Conservation (phyloP, 2,797 vertebrate species). For the Fistularia commersonii region DNA sequence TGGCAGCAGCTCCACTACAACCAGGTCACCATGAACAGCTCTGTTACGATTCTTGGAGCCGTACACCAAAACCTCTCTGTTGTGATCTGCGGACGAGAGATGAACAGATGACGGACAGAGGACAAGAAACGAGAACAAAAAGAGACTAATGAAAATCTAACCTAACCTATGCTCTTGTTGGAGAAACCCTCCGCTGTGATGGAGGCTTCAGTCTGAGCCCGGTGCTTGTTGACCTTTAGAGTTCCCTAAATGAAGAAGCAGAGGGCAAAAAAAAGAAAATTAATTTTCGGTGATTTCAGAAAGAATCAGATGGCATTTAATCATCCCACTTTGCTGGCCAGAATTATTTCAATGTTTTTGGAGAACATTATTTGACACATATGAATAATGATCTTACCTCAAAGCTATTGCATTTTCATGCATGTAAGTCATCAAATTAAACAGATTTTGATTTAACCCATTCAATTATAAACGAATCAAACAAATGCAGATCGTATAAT, state of each 20-base stretch:
- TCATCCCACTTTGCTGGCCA: no score
- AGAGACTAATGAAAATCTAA: not conserved
- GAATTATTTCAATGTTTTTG: no score
- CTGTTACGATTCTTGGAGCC: conserved; percentile 87
- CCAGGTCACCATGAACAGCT: conserved; percentile 85
- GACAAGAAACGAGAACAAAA: not conserved
- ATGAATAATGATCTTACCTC: no score
- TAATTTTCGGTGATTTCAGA: not conserved
- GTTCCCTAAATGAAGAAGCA: conserved; percentile 74
- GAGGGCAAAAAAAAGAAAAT: not conserved
- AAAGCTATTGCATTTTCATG: no score
- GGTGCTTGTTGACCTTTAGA: conserved; percentile 89
- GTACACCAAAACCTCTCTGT: conserved; percentile 81
- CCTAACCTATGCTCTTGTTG: conserved; percentile 80
- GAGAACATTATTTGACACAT: no score
- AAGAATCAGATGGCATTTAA: no score
- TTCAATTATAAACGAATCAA: no score
- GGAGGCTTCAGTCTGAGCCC: conserved; percentile 86
- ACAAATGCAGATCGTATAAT: no score
- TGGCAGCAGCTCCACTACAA: conserved; percentile 85
- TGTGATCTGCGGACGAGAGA: conserved; percentile 70
- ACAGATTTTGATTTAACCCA: no score
- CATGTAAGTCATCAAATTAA: no score
- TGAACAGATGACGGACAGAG: not conserved
- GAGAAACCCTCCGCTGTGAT: conserved; percentile 78